Evolutionary conservation across 2,888 invertebrate genomes (phyloP).

Genomic region (Pandemis heparana): DNA sequence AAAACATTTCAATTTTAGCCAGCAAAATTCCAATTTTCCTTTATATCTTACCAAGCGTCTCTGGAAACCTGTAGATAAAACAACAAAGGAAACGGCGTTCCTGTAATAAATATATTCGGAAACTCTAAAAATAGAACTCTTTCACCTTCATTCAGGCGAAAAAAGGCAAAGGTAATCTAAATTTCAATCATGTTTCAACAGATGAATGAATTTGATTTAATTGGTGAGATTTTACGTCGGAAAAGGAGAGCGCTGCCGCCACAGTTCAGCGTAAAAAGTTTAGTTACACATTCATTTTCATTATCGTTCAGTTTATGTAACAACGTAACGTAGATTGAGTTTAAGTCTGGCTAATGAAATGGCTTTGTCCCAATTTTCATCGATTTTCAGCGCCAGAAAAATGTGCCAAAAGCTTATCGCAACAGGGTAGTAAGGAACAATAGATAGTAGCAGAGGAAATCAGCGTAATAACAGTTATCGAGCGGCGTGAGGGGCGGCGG

Average conservation of each 20-base stretch:
- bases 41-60: not conserved
- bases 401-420: conserved; percentile 3
- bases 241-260: conserved; percentile 11
- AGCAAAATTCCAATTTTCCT: not conserved
- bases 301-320: not conserved
- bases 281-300: not conserved
- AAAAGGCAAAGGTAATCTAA: conserved; percentile 2
- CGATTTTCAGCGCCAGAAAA: conserved; percentile 11
- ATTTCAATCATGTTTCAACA: conserved; percentile 29
- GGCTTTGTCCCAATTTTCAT: not conserved
- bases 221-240: not conserved
- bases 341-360: not conserved
- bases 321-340: not conserved
- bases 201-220: conserved; percentile 28
- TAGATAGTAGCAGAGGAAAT: conserved; percentile 26
- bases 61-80: not conserved
- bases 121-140: conserved; percentile 6
- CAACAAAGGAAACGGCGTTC: not conserved
- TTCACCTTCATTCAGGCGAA: not conserved
- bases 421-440: conserved; percentile 19
- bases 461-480: conserved; percentile 43
- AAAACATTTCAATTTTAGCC: not conserved
- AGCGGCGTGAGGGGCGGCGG: conserved; percentile 42
- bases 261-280: not conserved
- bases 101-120: not conserved